These are phyloP conservation scores for Chiloscyllium plagiosum DNA, from an alignment of 2,113 vertebrate genomes.

Conservation along the genomic window DNA sequence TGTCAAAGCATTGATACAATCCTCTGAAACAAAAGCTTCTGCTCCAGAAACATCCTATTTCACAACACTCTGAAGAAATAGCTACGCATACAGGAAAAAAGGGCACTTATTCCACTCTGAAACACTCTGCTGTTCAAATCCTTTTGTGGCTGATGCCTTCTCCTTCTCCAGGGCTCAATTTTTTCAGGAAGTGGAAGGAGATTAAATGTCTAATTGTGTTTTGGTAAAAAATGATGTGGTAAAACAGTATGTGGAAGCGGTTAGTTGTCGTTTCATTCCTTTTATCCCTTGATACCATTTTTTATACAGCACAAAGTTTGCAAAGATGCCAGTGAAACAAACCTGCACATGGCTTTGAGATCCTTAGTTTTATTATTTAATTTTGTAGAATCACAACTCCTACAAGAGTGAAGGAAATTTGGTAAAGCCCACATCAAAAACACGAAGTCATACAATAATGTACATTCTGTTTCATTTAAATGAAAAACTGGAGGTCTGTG, in stretches of 20 bases:
- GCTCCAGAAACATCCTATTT: neutral
- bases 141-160: neutral
- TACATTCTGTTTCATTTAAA: neutral
- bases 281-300: neutral
- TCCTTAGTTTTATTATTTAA: neutral
- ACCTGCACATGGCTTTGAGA: too few species aligned
- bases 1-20: neutral
- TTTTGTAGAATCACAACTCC: neutral
- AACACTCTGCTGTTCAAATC: neutral
- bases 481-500: too few species aligned
- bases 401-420: neutral
- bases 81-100: neutral
- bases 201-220: neutral
- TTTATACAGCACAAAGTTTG: neutral
- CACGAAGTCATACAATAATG: neutral
- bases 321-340: too few species aligned
- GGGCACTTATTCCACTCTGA: neutral
- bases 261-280: neutral
- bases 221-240: neutral
- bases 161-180: neutral
- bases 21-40: neutral
- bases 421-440: neutral
- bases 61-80: neutral
- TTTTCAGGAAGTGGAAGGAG: neutral
- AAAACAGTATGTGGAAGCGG: neutral